Base-by-base conservation (phyloP, 2,888 invertebrate genomes). In the Zele albiditarsus region DNA sequence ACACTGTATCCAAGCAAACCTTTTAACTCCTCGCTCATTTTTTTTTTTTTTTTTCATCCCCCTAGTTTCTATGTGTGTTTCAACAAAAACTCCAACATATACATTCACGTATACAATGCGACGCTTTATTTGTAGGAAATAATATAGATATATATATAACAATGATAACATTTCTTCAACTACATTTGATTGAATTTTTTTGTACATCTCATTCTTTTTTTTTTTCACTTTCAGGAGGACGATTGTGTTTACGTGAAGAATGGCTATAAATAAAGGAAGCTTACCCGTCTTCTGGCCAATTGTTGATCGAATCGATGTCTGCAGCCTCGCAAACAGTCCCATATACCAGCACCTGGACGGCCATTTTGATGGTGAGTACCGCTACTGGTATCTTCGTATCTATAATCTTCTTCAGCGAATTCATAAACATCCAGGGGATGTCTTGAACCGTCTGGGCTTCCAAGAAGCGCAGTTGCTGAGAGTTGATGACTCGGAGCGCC, bases 361-460 rank as follows among this genome's bases (percentile, higher is more conserved):
- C 82, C 83, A 78, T 78, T 91, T 88, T 76, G 85, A 90, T 92
- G 84, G 88, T 91, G 81, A 89, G 89, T 23, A 78, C 79, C 83
- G 71, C 86, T 82, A 77, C 84, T 84, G 84, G 90, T 74, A 83
- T 89, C 79, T 78, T 87, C 87, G 74, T 87, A 86, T 10, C 85
- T 88, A 28, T 90, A 90, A 81, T 91, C 92, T 81, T 93, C 93
- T 81, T 93, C 93, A 63, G 92, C 90, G 88, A 93, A 93, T 79
- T 93, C 93, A 87, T 92, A 93, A 69, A 93, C 93, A 85, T 95
- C 95, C 81, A 95, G 90, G 74, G 94, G 93, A 86, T 95, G 95
- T 76, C 95, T 91, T 58, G 95, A 94, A 69, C 95, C 95, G 89
- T 95, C 95, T 78, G 96, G 95, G 69, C 96, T 95, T 79, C 95